Evolutionary conservation across 2,888 invertebrate species (phyloP), one percentile per base, ranked within the genome.

Genomic region (Seira musarum): DNA sequence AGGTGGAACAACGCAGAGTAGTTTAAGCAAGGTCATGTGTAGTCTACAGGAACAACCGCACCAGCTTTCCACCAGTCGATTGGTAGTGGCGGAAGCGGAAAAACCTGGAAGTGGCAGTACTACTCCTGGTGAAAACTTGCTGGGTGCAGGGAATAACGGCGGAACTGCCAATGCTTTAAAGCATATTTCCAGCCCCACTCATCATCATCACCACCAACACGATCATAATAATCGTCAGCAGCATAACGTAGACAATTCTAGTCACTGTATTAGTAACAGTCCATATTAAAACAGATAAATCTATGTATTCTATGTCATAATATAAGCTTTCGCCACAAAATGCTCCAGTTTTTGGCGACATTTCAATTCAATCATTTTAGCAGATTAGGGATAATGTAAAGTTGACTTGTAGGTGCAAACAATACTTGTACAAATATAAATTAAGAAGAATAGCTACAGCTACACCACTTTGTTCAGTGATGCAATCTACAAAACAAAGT

Each of bases 181-280:
- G 64, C 68, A 67, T 17, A 17, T 69, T 17, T 60, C 65, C 6
- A 61, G 15, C 30, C 8, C 30, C 30, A 30, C 5, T 60, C 68
- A 22, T 10, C 72, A 8, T 40, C 61, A 17, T 60, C 72, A 8
- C 24, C 61, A 17, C 40, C 72, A 30, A 30, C 30, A 30, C 8
- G 49, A 49, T 46, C 66, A 61, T 25, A 64, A 69, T 68, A 63
- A 30, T 69, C 63, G 69, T 57, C 30, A 30, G 30, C 49, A 49
- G 49, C 49, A 49, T n/a, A 49, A 13, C n/a, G 30, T 79, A 61
- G 80, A 74, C 6, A 75, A 60, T 46, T 80, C 80, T 75, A 80
- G 80, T 71, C 80, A 80, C 67, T 80, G 75, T 64, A 25, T 69
- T 0, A 65, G 53, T 35, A 60, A 24, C 19, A n/a, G n/a, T 71